Percentiles rank a stretch among this genome's conserved stretches.
Conservation (phyloP, 2,888 invertebrate species). For the Epicampocera succincta region DNA sequence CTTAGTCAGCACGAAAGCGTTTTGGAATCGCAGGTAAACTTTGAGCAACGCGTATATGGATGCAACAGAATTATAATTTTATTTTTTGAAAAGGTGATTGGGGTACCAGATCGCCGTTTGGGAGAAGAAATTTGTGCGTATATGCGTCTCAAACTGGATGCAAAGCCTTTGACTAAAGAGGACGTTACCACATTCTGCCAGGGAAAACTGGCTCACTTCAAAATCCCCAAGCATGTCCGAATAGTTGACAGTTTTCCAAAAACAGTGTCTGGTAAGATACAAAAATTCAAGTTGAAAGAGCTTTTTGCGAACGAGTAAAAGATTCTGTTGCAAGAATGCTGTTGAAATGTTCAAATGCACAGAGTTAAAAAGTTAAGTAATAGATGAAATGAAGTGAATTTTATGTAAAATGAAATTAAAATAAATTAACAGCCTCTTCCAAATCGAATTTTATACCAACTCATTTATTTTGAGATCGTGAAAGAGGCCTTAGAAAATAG, state of each 20-base stretch:
- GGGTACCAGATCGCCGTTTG: conserved; percentile 86
- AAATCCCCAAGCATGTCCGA: conserved; percentile 87
- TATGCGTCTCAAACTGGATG: conserved; percentile 82
- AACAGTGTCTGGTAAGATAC: conserved; percentile 90
- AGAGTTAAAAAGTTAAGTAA: no score
- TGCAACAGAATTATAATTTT: not conserved
- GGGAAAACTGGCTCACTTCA: conserved; percentile 87
- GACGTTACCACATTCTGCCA: conserved; percentile 85
- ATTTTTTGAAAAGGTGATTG: conserved; percentile 82
- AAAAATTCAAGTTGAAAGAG: conserved; percentile 84
- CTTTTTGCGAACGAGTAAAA: conserved; percentile 59
- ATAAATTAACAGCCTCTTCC: no score
- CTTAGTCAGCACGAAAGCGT: conserved; percentile 86
- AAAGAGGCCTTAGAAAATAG: no score
- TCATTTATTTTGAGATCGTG: no score
- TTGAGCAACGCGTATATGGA: not conserved
- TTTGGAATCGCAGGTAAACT: conserved; percentile 85
- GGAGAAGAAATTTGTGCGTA: conserved; percentile 88
- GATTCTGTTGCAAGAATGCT: not conserved
- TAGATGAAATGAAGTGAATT: conserved; percentile 13
- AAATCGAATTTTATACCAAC: no score
- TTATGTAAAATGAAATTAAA: no score
- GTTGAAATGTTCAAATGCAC: not conserved
- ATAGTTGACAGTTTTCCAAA: conserved; percentile 87
- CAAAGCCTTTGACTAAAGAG: conserved; percentile 81